Evolutionary conservation across 1,140 invertebrate genomes (phyloP), one percentile per base, ranked within the genome.

Genomic region (Danaus melanippus): DNA sequence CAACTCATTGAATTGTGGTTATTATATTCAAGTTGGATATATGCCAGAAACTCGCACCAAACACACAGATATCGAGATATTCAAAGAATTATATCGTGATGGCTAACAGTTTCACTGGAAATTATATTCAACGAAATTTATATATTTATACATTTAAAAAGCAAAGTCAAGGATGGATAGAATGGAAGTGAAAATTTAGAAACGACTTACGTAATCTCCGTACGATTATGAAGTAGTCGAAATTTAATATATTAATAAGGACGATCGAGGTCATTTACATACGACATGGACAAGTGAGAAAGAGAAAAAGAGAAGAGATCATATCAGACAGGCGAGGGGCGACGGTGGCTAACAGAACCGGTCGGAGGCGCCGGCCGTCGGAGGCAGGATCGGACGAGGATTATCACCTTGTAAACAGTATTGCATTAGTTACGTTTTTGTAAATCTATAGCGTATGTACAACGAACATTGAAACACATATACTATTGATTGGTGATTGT

Each of bases 1-100:
- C 80, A 73, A 79, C 79, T 86, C 81, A 86, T 86, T 86, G 81
- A 86, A 86, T 84, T 84, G 84, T 84, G 76, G 80, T 84, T 86
- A 86, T 84, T 84, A 86, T 86, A 80, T 83, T 80, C 79, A 84
- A 76, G 74, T 81, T 86, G 82, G 84, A 83, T 74, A 72, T 71
- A 65, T 76, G 84, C 84, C 84, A 86, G 71, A 66, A 47, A 63
- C 70, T 74, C 71, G 61, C 67, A 71, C 76, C 67, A 76, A 76
- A 75, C 74, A 69, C 72, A 75, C 76, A 65, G 79, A 83, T 80
- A 76, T 62, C 69, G 57, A 81, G 78, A 84, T 84, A 86, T 86
- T 79, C 83, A 64, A 78, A 73, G 76, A 84, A 86, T 78, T 69
- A 74, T 70, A 74, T 58, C 60, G 67, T 59, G 67, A 74, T 69